These are phyloP conservation scores for Ischnus inquisitorius DNA, from an alignment of 2,888 invertebrate species.

Conservation along the genomic window DNA sequence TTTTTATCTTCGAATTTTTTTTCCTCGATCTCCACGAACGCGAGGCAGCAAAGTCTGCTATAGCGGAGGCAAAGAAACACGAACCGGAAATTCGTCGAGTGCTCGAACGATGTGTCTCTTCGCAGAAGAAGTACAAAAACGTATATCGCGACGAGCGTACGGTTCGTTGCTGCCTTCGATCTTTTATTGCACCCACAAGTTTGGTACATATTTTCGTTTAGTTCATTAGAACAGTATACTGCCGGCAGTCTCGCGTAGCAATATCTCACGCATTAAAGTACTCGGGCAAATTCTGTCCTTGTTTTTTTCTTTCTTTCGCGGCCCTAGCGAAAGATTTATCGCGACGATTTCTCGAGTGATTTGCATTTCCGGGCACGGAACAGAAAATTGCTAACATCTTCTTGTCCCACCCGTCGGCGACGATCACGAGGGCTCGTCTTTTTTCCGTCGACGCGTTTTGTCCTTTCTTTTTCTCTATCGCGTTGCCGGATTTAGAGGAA, in stretches of 20 bases:
- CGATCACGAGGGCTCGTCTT: conserved; percentile 46
- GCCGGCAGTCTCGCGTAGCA: neutral
- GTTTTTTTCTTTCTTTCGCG: conserved; percentile 39
- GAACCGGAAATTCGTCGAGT: conserved; percentile 65
- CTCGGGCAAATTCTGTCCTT: neutral
- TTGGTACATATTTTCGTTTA: conserved; percentile 21
- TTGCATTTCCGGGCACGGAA: conserved; percentile 70
- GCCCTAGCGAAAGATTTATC: conserved; percentile 64
- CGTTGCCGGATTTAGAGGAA: neutral
- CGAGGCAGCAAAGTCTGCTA: conserved; percentile 37
- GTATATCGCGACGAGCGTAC: neutral
- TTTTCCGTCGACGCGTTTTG: conserved; percentile 30
- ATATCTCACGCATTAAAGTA: neutral
- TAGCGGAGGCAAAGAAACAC: conserved; percentile 28
- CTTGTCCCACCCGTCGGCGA: conserved; percentile 39
- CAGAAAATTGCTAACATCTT: conserved; percentile 61
- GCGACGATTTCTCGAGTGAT: conserved; percentile 67
- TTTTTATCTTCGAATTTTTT: conserved; percentile 8
- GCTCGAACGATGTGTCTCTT: conserved; percentile 37
- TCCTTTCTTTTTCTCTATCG: conserved; percentile 26
- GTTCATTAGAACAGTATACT: neutral
- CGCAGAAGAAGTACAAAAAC: neutral
- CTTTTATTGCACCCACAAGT: conserved; percentile 6
- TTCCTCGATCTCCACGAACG: neutral
- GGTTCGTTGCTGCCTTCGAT: neutral